Percentiles rank a stretch among this genome's conserved stretches.
These are phyloP conservation scores for Acrobeloides nanus DNA, from an alignment of 2,888 invertebrate genomes.

Conservation along the genomic window DNA sequence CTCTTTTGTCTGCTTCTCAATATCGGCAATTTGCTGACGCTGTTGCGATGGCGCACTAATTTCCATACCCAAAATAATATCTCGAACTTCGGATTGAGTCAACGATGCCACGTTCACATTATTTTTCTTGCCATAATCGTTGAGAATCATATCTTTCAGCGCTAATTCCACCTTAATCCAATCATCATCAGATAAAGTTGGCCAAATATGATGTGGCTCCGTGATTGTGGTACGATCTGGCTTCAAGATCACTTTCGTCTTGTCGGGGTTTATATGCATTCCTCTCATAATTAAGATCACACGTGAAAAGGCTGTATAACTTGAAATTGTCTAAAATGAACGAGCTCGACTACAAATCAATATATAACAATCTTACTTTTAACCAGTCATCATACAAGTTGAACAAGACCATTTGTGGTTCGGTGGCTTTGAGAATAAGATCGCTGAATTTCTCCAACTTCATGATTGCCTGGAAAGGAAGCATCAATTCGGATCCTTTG, in stretches of 20 bases:
- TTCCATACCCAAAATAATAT: constrained; percentile 98
- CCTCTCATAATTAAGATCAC: constrained; percentile 91
- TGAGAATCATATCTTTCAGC: constrained; percentile 91
- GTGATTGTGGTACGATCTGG: constrained; percentile 98
- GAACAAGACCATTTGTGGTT: constrained; percentile 99
- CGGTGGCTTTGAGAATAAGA: constrained; percentile 93
- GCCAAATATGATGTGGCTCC: constrained; percentile 99
- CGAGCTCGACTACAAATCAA: too few species aligned
- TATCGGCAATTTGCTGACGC: constrained; percentile 97
- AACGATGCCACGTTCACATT: constrained; percentile 97
- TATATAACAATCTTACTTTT: constrained; percentile 61
- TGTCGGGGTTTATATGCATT: constrained; percentile 94
- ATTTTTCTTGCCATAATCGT: constrained; percentile 99
- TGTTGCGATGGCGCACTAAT: constrained; percentile 98
- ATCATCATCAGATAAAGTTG: constrained; percentile 84
- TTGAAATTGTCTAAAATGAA: constrained; percentile 80
- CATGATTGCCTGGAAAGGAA: constrained; percentile 80
- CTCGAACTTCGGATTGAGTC: constrained; percentile 93
- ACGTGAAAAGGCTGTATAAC: constrained; percentile 95
- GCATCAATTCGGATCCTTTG: constrained; percentile 93
- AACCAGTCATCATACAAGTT: constrained; percentile 99
- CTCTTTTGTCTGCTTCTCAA: constrained; percentile 98
- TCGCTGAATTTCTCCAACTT: constrained; percentile 94
- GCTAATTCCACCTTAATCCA: constrained; percentile 99
- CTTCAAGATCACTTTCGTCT: constrained; percentile 88